Percentiles rank a stretch among this genome's conserved stretches.
phyloP scores from a whole-genome alignment of 2,797 vertebrate species.

The Coracias cyanogaster region DNA sequence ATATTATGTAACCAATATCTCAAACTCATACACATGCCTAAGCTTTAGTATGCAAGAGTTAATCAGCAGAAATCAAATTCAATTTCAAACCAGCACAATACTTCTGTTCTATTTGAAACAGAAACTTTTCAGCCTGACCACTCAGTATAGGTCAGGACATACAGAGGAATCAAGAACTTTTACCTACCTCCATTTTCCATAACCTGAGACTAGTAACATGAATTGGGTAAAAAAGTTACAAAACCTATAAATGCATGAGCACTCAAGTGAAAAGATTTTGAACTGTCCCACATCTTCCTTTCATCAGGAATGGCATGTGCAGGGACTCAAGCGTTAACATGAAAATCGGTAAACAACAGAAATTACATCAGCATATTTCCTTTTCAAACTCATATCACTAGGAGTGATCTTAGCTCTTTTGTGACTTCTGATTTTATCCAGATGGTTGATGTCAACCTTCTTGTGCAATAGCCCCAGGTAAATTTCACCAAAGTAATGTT shows the following conservation, averaged over 20 bases:
- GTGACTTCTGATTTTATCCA: neutral
- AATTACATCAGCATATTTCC: neutral
- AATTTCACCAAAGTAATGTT: neutral
- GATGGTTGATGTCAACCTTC: neutral
- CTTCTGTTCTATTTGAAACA: neutral
- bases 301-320: neutral
- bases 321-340: neutral
- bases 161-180: neutral
- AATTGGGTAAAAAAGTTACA: neutral
- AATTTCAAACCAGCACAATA: neutral
- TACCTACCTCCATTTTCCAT: neutral
- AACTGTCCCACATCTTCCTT: rapidly evolving
- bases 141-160: neutral
- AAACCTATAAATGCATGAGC: neutral
- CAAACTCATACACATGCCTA: neutral
- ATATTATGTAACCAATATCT: neutral
- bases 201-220: neutral
- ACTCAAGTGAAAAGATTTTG: neutral
- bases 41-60: neutral
- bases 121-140: neutral
- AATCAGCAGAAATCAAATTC: neutral
- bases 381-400: neutral
- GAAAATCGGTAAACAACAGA: neutral
- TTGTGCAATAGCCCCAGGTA: neutral
- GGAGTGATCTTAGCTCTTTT: neutral